Base-by-base conservation (phyloP, 2,888 invertebrate species). In the Lamellibrachia satsuma region DNA sequence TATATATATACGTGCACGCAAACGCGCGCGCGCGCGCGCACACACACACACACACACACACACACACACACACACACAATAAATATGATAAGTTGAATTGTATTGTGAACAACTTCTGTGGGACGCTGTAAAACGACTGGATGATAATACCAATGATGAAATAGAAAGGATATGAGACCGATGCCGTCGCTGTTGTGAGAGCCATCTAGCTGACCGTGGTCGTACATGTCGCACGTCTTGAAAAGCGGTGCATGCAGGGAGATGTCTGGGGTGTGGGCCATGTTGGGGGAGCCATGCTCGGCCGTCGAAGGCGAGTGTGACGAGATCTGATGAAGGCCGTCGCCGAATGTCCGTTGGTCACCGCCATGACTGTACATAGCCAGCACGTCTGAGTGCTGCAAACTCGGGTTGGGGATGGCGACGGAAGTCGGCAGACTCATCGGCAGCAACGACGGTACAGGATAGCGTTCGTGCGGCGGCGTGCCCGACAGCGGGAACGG, bases 361-460 rank as follows among this genome's bases (percentile, higher is more conserved):
- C 91, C 60, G 15, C 92, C 90, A 90, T 93, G 93, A 98, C 97
- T 90, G 93, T 95, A 95, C 93, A 95, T 95, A 55, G 95, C 95
- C 92, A 96, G 93, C 52, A 96, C 94, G 93, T 96, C 95, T 4
- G 96, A 95, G 92, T 96, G 95, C 92, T 99, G 98, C 95, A 99
- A 97, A 96, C 98, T 98, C 93, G 99, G 99, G 97, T 99, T 99
- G 93, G 99, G 98, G 96, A 99, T 99, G 96, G 99, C 99, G 96
- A 99, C 99, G 94, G 98, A 98, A 93, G 99, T 99, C 8, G 99
- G 99, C 96, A 99, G 97, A 95, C 98, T 98, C 94, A 91, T 91
- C 1, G 93, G 93, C 15, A 94, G 91, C 4, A 94, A 90, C 9
- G 94, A 91, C 39, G 52, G 52, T 97, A 97, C 51, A 93, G 92